Base-by-base conservation (phyloP, 2,797 vertebrate species). In the Antrozous pallidus region DNA sequence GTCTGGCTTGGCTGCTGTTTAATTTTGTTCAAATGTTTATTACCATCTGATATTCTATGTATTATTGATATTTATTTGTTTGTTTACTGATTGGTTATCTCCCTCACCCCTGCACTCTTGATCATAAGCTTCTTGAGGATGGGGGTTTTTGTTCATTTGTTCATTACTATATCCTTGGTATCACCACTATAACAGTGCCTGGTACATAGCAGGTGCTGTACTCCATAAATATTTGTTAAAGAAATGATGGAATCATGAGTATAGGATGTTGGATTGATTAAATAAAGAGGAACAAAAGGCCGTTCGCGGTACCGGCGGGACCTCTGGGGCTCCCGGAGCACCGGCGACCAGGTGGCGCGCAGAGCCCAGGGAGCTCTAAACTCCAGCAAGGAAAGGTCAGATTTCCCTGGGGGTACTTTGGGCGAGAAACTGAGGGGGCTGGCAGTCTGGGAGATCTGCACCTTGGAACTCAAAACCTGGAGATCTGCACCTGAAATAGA, bases 191-290 rank as follows among this genome's bases (percentile, higher is more conserved):
- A 77, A 33, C 49, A 71, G 6, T 47, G 10, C 31, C 28, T 28
- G 11, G n/a, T 31, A 67, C 18, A 67, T 18, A 71, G 40, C 7
- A 47, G 26, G 7, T 36, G 38, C 31, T 40, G 7, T 33, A 42
- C 28, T 40, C 73, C 40, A 81, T 49, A 89, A 88, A 65, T 79
- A 89, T 91, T 87, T 91, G 38, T 75, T 69, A 90, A 74, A 91
- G 26, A 7, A 79, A 74, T 45, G 33, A 73, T 74, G 10, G 9
- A 82, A 70, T 77, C 17, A 8, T 54, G 16, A 94, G 12, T 78
- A 45, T 20, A 91, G 24, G 6, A 85, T 33, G 12, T 61, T 73
- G 69, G 45, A 73, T 24, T 28, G 13, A 63, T 84, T 67, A 40
- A 51, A 33, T 61, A 49, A 10, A 47, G 40, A 22, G 33, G 3